Conservation (phyloP, 2,888 invertebrate species). For the Synanthedon myopaeformis region DNA sequence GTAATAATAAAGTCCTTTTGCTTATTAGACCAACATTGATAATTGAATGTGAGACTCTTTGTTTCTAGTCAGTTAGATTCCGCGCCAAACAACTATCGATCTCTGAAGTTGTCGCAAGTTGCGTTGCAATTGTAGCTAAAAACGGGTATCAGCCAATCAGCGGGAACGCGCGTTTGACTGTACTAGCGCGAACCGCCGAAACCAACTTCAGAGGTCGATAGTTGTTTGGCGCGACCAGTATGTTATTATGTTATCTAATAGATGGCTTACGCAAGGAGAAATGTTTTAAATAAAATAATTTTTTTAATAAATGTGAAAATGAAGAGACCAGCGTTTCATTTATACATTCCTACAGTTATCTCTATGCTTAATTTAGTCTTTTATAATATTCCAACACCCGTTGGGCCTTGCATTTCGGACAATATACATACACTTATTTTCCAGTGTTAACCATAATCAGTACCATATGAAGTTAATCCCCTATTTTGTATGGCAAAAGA, state of each 20-base stretch:
- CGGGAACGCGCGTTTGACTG: no score
- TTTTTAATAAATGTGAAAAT: not conserved
- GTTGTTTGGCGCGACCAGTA: no score
- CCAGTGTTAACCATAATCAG: slow-evolving; percentile 47
- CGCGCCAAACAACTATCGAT: no score
- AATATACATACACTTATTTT: not conserved
- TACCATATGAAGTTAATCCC: slow-evolving; percentile 70
- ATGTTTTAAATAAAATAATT: not conserved
- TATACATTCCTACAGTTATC: not conserved
- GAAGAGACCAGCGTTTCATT: not conserved
- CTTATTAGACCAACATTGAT: no score
- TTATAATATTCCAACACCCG: slow-evolving; percentile 2
- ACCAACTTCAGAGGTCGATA: no score
- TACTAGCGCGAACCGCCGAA: no score
- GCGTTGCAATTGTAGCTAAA: no score
- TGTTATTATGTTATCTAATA: no score
- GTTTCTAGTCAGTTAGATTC: not conserved
- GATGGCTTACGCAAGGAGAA: not conserved
- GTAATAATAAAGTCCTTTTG: no score
- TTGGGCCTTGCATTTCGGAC: not conserved
- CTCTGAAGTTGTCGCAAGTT: no score
- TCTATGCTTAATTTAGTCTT: slow-evolving; percentile 1
- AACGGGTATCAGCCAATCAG: no score
- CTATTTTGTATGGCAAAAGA: slow-evolving; percentile 80
- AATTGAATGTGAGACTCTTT: no score